Percentiles rank a stretch among this genome's conserved stretches.
These are phyloP conservation scores for Anoncus sp. DNA, from an alignment of 2,888 invertebrate genomes.

Conservation along the genomic window DNA sequence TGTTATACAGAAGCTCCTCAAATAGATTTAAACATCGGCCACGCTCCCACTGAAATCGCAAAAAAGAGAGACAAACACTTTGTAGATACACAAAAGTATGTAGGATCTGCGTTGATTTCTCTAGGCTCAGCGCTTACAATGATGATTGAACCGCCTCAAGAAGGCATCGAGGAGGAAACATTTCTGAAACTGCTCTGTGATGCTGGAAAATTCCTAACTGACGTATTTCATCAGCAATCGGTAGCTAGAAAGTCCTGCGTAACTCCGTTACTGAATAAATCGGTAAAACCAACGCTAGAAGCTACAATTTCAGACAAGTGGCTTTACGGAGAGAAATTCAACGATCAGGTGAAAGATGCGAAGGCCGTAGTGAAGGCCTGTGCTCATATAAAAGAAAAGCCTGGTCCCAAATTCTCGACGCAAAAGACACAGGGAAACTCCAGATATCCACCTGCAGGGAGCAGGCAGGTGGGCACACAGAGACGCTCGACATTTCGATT, in stretches of 20 bases:
- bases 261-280: constrained; percentile 43
- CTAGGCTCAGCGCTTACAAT: constrained; percentile 50
- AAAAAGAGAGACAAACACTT: constrained; percentile 49
- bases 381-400: constrained; percentile 33
- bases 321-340: constrained; percentile 32
- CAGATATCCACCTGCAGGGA: constrained; percentile 33
- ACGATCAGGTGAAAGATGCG: constrained; percentile 10
- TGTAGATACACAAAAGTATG: constrained; percentile 38
- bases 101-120: constrained; percentile 37
- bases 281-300: constrained; percentile 30
- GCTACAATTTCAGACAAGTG: constrained; percentile 36
- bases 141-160: constrained; percentile 29
- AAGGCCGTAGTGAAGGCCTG: constrained; percentile 20
- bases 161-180: constrained; percentile 40
- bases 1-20: constrained; percentile 29
- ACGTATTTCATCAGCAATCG: constrained; percentile 50
- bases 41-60: constrained; percentile 21
- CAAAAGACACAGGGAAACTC: constrained; percentile 37
- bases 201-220: constrained; percentile 47
- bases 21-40: constrained; percentile 31
- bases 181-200: constrained; percentile 45
- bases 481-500: constrained; percentile 38
- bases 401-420: constrained; percentile 20
- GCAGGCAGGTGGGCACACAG: constrained; percentile 29
- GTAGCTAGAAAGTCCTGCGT: constrained; percentile 46